Evolutionary conservation across 1,140 invertebrate genomes (phyloP), one percentile per base, ranked within the genome.

Genomic region (Catajapyx aquilonaris): DNA sequence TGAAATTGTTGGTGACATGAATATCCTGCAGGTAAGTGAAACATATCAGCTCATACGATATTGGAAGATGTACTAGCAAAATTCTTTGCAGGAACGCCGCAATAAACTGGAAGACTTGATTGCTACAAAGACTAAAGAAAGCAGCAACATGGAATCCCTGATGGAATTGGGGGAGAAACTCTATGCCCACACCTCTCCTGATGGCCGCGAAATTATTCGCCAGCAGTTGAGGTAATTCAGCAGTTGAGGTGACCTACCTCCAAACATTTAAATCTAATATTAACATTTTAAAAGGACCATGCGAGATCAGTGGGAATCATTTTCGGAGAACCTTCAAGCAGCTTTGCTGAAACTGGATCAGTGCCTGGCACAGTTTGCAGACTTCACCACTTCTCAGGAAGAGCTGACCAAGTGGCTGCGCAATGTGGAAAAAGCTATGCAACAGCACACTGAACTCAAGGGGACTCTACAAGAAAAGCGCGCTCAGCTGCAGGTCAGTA

Each of bases 401-500:
- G 81, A 91, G 53, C 55, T 94, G 11, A 87, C 81, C 0, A 80
- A 83, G 52, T 95, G 88, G 88, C 53, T 94, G 1, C 73, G 77
- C 48, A 84, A 90, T 50, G 81, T 90, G 5, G 85, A 93, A 54
- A 69, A 74, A 44, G 79, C 83, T 2, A 86, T 95, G 75, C 79
- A 85, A 46, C 71, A 80, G 43, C 84, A 91, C 47, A 87, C 80
- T 0, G 84, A 93, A 55, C 60, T 85, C 1, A 90, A 91, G 55
- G 73, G 76, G 0, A 84, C 85, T 1, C 56, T 95, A 16, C 87
- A 90, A 59, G 88, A 94, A 52, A 95, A 94, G 58, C 73, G 81
- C 43, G 86, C 85, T 0, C 87, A 93, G 52, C 54, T 93, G 11
- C 86, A 59, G 44, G 50, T 52, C 41, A 30, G 30, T 33, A 11